Base-by-base conservation (phyloP, 1,140 invertebrate genomes). In the Colletes latitarsis region DNA sequence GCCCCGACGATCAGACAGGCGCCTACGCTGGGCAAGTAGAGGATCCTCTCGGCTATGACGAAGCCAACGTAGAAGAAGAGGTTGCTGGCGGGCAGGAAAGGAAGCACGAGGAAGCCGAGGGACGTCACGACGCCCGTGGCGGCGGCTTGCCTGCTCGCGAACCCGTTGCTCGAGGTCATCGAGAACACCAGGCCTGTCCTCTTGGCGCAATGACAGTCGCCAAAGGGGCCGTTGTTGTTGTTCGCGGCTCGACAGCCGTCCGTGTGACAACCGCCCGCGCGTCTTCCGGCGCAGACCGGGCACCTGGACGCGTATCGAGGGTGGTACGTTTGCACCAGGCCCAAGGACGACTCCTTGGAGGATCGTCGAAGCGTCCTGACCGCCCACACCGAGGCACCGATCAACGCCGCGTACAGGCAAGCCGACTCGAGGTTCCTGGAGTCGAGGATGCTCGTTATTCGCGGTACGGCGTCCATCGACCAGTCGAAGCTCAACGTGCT, bases 1-100 rank as follows among this genome's bases (percentile, higher is more conserved):
- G 95, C 94, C 4, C 96, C 97, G 57, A 97, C 94, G 58, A 99
- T 94, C 83, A 99, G 94, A 93, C 98, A 99, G 92, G 97, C 98
- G 52, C 99, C 99, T 85, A 99, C 97, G 92, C 98, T 99, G 46
- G 98, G 98, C 89, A 99, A 95, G 92, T 99, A 99, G 30, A 99
- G 94, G 70, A 99, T 97, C 82, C 98, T 94, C 93, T 99, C 98
- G 53, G 98, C 98, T 10, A 99, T 97, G 41, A 99, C 98, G 92
- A 99, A 99, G 9, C 98, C 98, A 74, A 99, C 98, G 89, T 98
- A 98, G 94, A 99, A 99, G 91, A 99, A 96, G 70, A 96, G 92
- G 94, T 99, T 99, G 76, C 97, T 97, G 15, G 98, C 98, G 58
- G 98, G 98, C 82, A 99, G 94, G 93, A 99, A 99, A 55, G 98